Evolutionary conservation across 2,888 invertebrate species (phyloP).

Genomic region (Leistus spinibarbis): DNA sequence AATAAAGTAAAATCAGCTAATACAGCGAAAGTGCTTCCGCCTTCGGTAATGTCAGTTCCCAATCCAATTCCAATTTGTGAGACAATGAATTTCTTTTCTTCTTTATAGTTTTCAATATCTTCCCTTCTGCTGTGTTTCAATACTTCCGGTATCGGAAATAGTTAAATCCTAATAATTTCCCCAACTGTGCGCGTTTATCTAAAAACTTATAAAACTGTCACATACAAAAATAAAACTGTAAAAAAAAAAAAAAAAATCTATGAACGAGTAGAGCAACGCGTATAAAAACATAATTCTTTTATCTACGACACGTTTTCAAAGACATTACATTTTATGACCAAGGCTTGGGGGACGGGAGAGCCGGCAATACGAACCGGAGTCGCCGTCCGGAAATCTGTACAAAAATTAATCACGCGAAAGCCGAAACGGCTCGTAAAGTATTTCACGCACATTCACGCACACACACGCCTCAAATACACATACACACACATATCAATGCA

Average conservation of each 20-base stretch:
- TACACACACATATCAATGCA: not conserved
- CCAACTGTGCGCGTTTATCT: not conserved
- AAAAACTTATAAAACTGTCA: not conserved
- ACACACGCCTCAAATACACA: not conserved
- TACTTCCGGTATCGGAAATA: not conserved
- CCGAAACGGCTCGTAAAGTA: conserved; percentile 21
- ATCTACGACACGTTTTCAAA: conserved; percentile 34
- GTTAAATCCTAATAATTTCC: not conserved
- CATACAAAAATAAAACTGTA: conserved; percentile 15
- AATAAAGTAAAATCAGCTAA: no score
- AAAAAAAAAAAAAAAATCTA: conserved; percentile 6
- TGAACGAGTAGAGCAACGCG: not conserved
- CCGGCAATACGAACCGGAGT: not conserved
- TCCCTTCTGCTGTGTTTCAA: not conserved
- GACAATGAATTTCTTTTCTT: not conserved
- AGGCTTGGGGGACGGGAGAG: not conserved
- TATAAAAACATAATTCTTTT: conserved; percentile 33
- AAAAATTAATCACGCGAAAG: conserved; percentile 34
- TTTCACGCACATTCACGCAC: not conserved
- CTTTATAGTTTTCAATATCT: not conserved
- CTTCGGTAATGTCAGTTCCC: no score
- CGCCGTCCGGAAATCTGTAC: conserved; percentile 28
- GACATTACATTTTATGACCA: conserved; percentile 31
- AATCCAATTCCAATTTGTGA: no score
- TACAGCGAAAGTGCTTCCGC: no score